Percentiles rank a stretch among this genome's conserved stretches.
phyloP scores from a whole-genome alignment of 2,113 vertebrate species.

The Cryptomyrus ogoouensis region DNA sequence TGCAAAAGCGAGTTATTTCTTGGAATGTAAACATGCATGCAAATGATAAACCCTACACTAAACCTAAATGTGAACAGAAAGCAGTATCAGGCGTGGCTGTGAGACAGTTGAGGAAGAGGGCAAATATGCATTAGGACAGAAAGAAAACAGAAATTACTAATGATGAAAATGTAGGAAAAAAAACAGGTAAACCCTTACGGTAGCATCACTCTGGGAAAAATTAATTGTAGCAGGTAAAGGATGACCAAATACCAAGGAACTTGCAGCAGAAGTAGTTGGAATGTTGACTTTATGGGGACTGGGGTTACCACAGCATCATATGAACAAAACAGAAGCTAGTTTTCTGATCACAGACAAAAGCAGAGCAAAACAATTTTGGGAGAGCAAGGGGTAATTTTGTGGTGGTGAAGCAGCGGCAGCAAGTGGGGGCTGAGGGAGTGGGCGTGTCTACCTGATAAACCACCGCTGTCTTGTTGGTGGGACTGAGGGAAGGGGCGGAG shows the following conservation, averaged over 20 bases:
- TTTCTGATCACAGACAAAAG: background rate
- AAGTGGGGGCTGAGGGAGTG: slow-evolving; percentile 55
- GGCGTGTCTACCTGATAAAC: slow-evolving; percentile 73
- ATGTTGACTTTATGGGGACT: background rate
- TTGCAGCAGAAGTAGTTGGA: no score
- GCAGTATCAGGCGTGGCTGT: background rate
- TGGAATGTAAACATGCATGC: background rate
- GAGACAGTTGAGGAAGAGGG: background rate
- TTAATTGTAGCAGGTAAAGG: background rate
- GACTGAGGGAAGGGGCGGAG: slow-evolving; percentile 61
- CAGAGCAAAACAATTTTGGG: slow-evolving; percentile 36
- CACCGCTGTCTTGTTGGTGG: slow-evolving; percentile 67
- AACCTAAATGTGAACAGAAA: background rate
- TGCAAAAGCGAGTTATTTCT: background rate
- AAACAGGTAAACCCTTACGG: background rate
- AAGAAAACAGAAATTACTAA: background rate
- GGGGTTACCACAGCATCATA: background rate
- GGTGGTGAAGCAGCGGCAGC: slow-evolving; percentile 52
- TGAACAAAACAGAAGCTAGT: background rate
- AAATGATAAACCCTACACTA: background rate
- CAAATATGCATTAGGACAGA: background rate
- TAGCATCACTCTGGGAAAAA: background rate
- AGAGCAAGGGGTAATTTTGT: slow-evolving; percentile 48
- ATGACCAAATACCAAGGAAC: background rate
- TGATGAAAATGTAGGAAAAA: background rate